Conservation (phyloP, 1,140 invertebrate genomes). For the Drosophila azteca region DNA sequence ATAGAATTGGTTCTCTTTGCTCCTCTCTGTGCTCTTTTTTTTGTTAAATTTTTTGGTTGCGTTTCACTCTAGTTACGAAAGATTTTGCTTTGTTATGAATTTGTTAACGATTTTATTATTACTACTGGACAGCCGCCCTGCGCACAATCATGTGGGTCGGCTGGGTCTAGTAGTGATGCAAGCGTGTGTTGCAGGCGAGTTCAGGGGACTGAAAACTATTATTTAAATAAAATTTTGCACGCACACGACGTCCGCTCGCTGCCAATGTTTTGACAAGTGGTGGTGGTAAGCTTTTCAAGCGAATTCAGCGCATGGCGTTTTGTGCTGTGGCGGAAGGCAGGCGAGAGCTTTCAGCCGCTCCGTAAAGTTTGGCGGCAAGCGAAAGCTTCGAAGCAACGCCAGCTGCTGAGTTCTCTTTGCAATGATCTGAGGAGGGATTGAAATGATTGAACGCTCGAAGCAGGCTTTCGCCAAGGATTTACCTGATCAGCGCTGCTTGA, state of each 20-base stretch:
- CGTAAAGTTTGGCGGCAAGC: conserved; percentile 3
- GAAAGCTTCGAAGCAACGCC: neutral
- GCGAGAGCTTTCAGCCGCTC: neutral
- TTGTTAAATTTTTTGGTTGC: conserved; percentile 10
- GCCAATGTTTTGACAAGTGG: conserved; percentile 17
- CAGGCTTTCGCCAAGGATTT: neutral
- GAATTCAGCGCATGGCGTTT: no score
- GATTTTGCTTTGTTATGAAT: conserved; percentile 10
- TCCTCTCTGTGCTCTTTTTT: conserved; percentile 2
- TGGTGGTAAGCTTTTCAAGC: neutral
- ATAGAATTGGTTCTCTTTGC: neutral
- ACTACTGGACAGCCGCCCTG: no score
- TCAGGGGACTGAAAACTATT: no score
- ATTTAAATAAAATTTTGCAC: conserved; percentile 6
- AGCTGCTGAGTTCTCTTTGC: neutral
- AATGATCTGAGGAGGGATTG: neutral
- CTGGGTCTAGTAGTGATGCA: no score
- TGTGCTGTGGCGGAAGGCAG: no score
- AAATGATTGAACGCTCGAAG: neutral
- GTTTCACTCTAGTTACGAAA: conserved; percentile 39
- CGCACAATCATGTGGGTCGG: no score
- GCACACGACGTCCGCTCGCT: conserved; percentile 22
- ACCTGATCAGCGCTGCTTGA: conserved; percentile 52
- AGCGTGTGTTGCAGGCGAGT: no score
- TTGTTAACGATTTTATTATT: conserved; percentile 4